phyloP scores from a whole-genome alignment of 2,113 vertebrate genomes.

The Microtus montanus region DNA sequence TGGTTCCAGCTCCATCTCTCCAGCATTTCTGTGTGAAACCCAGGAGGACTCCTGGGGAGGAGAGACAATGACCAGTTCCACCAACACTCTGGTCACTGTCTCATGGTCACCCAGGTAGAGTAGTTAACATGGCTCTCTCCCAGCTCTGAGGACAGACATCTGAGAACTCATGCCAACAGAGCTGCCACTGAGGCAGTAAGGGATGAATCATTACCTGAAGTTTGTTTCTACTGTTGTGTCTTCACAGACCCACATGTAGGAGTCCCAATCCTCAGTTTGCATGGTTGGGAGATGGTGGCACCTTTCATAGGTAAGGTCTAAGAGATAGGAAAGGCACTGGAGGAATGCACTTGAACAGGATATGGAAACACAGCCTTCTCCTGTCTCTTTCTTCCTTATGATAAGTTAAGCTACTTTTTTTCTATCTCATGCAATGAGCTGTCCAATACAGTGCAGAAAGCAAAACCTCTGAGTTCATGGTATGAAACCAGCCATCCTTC shows the following conservation, averaged over 20 bases:
- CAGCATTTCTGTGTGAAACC: fast-evolving
- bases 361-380: too few species aligned
- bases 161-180: too few species aligned
- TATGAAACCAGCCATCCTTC: neutral
- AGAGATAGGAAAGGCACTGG: too few species aligned
- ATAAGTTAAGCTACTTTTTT: neutral
- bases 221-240: neutral
- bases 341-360: neutral
- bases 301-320: neutral
- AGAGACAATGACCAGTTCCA: fast-evolving
- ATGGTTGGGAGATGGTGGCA: neutral
- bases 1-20: fast-evolving
- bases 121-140: neutral
- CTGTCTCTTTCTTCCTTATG: neutral
- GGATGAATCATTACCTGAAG: fast-evolving
- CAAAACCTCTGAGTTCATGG: neutral
- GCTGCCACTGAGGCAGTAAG: too few species aligned
- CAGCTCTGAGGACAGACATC: too few species aligned
- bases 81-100: too few species aligned
- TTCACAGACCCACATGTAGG: neutral
- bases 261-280: too few species aligned
- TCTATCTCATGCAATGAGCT: neutral
- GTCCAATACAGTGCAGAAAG: neutral
- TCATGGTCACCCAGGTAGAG: fast-evolving
- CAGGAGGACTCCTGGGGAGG: fast-evolving